Conservation (phyloP, 30 jellyfish, hydroid and myxozoan species). For the Pelagia noctiluca region DNA sequence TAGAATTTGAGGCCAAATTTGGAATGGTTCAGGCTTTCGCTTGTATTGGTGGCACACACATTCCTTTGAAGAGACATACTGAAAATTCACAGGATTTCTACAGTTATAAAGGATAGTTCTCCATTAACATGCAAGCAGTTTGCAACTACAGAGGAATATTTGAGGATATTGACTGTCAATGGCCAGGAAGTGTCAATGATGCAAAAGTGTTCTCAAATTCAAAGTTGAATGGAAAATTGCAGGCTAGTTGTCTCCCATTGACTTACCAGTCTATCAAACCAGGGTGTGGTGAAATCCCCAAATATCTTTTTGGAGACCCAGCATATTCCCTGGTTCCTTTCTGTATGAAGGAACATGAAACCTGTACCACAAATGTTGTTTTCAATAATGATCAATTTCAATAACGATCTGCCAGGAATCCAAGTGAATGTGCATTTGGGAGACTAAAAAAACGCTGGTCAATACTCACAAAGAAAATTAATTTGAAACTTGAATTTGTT, state of each 20-base stretch:
- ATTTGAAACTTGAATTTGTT: slow-evolving; percentile 44
- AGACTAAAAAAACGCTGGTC: slow-evolving; percentile 77
- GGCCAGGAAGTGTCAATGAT: slow-evolving; percentile 82
- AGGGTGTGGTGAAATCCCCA: slow-evolving; percentile 51
- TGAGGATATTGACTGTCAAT: slow-evolving; percentile 78
- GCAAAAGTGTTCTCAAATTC: slow-evolving; percentile 69
- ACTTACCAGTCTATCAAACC: not conserved
- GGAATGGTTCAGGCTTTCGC: slow-evolving; percentile 59
- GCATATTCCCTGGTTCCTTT: slow-evolving; percentile 78
- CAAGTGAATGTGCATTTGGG: slow-evolving; percentile 82
- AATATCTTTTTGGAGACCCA: slow-evolving; percentile 74
- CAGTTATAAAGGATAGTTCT: slow-evolving; percentile 34
- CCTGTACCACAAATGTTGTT: slow-evolving; percentile 56
- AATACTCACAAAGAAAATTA: slow-evolving; percentile 54
- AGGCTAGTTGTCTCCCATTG: slow-evolving; percentile 29
- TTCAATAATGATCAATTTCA: slow-evolving; percentile 66
- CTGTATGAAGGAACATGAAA: slow-evolving; percentile 72
- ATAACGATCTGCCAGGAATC: slow-evolving; percentile 77
- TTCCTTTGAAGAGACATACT: slow-evolving; percentile 33
- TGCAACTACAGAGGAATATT: slow-evolving; percentile 66
- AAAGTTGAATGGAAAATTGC: slow-evolving; percentile 9
- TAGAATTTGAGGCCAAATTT: slow-evolving; percentile 26
- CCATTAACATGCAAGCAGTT: slow-evolving; percentile 76
- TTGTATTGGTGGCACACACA: slow-evolving; percentile 52
- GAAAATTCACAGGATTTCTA: slow-evolving; percentile 43